phyloP scores from a whole-genome alignment of 64 coral and sea anemone genomes.

The Exaiptasia diaphana region DNA sequence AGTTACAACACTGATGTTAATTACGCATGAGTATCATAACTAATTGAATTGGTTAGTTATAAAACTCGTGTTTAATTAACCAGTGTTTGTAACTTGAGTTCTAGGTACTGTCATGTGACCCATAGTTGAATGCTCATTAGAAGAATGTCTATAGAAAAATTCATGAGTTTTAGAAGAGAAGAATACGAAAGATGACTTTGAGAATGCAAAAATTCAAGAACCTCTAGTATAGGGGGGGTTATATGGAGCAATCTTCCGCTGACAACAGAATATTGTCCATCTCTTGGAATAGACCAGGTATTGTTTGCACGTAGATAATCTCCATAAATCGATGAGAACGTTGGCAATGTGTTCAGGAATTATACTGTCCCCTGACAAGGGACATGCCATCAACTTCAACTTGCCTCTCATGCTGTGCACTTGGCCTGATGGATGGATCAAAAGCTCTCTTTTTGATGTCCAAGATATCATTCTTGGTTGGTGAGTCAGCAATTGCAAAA shows the following conservation, averaged over 20 bases:
- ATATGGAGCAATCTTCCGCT: slow-evolving; percentile 49
- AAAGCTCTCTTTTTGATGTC: slow-evolving; percentile 22
- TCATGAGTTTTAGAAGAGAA: too few relatives aligned
- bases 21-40: too few relatives aligned
- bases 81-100: too few relatives aligned
- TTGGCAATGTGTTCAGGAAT: slow-evolving; percentile 49
- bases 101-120: too few relatives aligned
- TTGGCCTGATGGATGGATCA: slow-evolving; percentile 14
- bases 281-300: slow-evolving; percentile 26
- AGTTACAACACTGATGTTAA: too few relatives aligned
- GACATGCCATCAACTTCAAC: slow-evolving; percentile 58
- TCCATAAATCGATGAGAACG: slow-evolving; percentile 60
- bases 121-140: too few relatives aligned
- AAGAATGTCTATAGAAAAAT: too few relatives aligned
- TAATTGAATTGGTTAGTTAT: too few relatives aligned
- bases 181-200: slow-evolving; percentile 31
- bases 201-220: slow-evolving; percentile 45
- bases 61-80: too few relatives aligned
- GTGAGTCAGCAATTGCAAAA: slow-evolving; percentile 41
- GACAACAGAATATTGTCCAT: slow-evolving; percentile 45
- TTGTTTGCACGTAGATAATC: slow-evolving; percentile 48
- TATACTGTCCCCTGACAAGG: slow-evolving; percentile 26
- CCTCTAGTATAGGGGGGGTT: slow-evolving; percentile 29
- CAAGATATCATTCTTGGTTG: neutral
- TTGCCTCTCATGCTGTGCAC: slow-evolving; percentile 48